phyloP scores from a whole-genome alignment of 2,888 invertebrate genomes.

The Plemyria rubiginata region DNA sequence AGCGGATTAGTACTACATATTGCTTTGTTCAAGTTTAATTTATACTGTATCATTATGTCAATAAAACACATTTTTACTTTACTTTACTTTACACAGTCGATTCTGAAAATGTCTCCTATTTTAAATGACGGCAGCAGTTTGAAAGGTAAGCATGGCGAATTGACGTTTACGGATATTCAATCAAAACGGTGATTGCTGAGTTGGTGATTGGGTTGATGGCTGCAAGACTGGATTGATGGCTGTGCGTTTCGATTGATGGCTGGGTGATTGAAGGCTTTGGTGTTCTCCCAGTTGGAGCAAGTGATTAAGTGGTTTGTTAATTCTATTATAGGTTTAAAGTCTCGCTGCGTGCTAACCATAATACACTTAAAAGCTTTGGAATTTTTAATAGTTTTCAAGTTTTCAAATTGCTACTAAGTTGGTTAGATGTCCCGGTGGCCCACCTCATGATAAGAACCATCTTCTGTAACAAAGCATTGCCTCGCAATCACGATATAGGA shows the following conservation, averaged over 20 bases:
- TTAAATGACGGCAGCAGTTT: slow-evolving; percentile 37
- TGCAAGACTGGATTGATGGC: slow-evolving; percentile 20
- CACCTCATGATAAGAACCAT: too few relatives aligned
- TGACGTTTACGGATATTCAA: slow-evolving; percentile 57
- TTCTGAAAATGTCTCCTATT: background rate
- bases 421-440: background rate
- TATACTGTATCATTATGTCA: too few relatives aligned
- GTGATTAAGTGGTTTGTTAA: slow-evolving; percentile 49
- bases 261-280: slow-evolving; percentile 11
- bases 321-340: slow-evolving; percentile 19
- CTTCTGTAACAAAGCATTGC: too few relatives aligned
- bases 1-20: too few relatives aligned
- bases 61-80: too few relatives aligned
- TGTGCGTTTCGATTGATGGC: slow-evolving; percentile 21
- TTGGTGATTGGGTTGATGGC: slow-evolving; percentile 45
- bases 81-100: too few relatives aligned
- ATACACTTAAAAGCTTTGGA: background rate
- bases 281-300: slow-evolving; percentile 40
- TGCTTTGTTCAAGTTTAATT: too few relatives aligned
- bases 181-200: slow-evolving; percentile 63
- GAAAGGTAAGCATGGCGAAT: background rate
- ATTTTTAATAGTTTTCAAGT: background rate
- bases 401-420: background rate
- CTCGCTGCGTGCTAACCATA: background rate
- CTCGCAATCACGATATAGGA: too few relatives aligned